These are phyloP conservation scores for Subacronicta megacephala DNA, from an alignment of 2,888 invertebrate genomes.

Conservation along the genomic window DNA sequence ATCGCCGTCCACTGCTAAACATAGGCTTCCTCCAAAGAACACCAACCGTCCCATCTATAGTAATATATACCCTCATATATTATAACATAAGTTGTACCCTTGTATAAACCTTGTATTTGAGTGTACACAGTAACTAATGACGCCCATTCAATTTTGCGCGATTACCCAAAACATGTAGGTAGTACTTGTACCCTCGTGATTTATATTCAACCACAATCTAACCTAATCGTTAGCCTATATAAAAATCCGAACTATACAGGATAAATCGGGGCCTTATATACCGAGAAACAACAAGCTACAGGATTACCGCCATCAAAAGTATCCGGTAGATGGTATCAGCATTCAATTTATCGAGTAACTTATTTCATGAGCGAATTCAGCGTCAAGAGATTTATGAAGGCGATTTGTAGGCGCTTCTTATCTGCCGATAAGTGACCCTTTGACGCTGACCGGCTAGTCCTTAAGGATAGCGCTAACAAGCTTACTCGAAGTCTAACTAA, in stretches of 20 bases:
- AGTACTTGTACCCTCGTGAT: no score
- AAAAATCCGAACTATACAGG: constrained; percentile 5
- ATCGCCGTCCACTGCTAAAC: no score
- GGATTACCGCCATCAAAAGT: constrained; percentile 34
- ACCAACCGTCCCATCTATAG: no score
- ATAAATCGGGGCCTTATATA: constrained; percentile 12
- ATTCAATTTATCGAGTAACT: constrained; percentile 67
- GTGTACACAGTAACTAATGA: no score
- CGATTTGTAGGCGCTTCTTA: constrained; percentile 44
- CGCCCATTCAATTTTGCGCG: no score
- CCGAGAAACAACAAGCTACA: constrained; percentile 32
- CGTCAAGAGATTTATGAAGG: constrained; percentile 58
- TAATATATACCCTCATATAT: no score
- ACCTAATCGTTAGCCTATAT: no score
- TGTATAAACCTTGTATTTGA: no score
- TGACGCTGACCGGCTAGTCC: constrained; percentile 27
- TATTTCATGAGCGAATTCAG: constrained; percentile 63
- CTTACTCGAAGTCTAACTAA: constrained; percentile 22
- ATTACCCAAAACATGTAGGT: no score
- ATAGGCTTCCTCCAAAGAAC: no score
- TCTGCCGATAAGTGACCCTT: constrained; percentile 52
- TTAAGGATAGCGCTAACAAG: constrained; percentile 39
- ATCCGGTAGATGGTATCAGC: constrained; percentile 57
- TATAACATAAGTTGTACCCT: no score
- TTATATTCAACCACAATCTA: no score